A percentile compares a stretch with the other conserved stretches of the same genome.
Evolutionary conservation across 2,113 vertebrate genomes (phyloP).

Genomic region (Aleadryas rufinucha): DNA sequence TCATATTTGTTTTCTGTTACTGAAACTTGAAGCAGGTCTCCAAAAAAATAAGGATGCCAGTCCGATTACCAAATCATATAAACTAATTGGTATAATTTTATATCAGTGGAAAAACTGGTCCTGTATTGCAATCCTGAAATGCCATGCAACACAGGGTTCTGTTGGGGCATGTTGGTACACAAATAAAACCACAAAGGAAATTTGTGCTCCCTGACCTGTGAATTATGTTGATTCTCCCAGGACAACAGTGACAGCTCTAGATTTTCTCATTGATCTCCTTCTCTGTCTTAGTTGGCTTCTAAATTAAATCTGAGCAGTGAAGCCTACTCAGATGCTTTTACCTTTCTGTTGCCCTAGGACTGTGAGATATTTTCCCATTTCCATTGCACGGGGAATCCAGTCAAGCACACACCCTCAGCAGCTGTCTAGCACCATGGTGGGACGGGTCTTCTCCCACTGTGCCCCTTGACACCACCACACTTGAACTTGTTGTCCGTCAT

Average conservation of each 20-base stretch:
- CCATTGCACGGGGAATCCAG: background rate
- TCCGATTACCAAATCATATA: background rate
- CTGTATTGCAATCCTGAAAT: background rate
- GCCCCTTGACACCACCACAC: fast-evolving
- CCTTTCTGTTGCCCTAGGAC: background rate
- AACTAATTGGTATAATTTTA: background rate
- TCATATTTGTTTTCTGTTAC: background rate
- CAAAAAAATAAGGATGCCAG: background rate
- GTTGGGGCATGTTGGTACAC: background rate
- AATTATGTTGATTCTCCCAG: background rate
- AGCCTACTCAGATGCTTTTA: background rate
- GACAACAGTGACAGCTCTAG: background rate
- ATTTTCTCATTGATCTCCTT: background rate
- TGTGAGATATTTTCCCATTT: background rate
- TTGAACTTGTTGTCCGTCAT: background rate
- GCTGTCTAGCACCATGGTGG: background rate
- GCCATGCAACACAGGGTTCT: background rate
- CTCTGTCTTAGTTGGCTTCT: background rate
- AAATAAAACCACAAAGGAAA: background rate
- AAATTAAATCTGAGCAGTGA: background rate
- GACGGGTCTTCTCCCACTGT: background rate
- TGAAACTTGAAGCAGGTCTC: background rate
- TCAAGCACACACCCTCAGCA: background rate
- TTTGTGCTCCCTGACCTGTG: background rate
- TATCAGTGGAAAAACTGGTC: background rate